Evolutionary conservation across 2,888 invertebrate species (phyloP).

Genomic region (Erannis defoliaria): DNA sequence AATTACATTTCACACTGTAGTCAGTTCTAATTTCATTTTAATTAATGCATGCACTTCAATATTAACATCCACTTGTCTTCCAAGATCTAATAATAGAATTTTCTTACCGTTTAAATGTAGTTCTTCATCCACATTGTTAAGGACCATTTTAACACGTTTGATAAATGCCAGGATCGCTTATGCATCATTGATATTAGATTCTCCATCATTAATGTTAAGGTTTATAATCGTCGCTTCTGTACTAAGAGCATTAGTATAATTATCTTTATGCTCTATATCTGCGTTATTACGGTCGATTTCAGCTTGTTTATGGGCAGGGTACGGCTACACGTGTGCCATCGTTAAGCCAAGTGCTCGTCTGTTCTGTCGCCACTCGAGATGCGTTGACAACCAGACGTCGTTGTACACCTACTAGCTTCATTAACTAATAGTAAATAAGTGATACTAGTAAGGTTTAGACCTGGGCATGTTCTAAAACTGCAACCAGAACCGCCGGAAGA

Average conservation of each 20-base stretch:
- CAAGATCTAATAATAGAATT: slow-evolving; percentile 41
- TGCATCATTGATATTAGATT: slow-evolving; percentile 35
- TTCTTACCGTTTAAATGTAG: slow-evolving; percentile 1
- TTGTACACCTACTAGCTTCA: slow-evolving; percentile 26
- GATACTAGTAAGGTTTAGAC: too few species aligned
- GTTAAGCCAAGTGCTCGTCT: slow-evolving; percentile 39
- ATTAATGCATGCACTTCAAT: slow-evolving; percentile 58
- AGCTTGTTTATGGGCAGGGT: slow-evolving; percentile 10
- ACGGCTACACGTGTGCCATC: slow-evolving; percentile 37
- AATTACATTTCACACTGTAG: slow-evolving; percentile 12
- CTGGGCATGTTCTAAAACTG: too few species aligned
- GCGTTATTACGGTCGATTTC: slow-evolving; percentile 20
- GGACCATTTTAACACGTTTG: slow-evolving; percentile 18
- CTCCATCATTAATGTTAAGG: slow-evolving; percentile 36
- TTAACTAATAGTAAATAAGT: too few species aligned
- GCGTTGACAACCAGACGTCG: slow-evolving; percentile 41
- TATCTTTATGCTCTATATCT: slow-evolving; percentile 17
- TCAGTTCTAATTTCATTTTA: slow-evolving; percentile 57
- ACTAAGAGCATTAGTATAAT: slow-evolving; percentile 23
- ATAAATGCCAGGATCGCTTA: background rate
- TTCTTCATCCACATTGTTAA: slow-evolving; percentile 6
- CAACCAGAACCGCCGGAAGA: too few species aligned
- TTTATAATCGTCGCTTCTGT: slow-evolving; percentile 36
- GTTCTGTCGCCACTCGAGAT: slow-evolving; percentile 31
- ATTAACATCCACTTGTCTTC: slow-evolving; percentile 59